phyloP scores from a whole-genome alignment of 2,797 vertebrate genomes.

The Prionace glauca region DNA sequence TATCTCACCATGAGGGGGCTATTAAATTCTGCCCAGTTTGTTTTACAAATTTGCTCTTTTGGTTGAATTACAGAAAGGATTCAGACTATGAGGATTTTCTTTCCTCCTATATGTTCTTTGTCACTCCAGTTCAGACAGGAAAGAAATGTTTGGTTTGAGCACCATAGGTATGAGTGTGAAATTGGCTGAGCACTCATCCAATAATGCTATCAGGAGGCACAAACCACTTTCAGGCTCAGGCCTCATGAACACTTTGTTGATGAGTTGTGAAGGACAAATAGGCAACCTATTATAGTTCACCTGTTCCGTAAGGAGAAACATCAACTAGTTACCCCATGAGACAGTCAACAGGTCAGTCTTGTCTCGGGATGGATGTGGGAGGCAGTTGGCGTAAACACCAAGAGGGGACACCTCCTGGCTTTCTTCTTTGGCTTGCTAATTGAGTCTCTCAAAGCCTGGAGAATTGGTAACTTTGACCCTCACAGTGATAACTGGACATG shows the following conservation, averaged over 20 bases:
- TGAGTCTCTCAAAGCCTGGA: neutral
- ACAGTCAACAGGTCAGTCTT: neutral
- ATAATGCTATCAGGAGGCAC: neutral
- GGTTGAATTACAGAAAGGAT: neutral
- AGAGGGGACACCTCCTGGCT: too few species aligned
- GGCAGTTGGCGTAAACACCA: neutral
- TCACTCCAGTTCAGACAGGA: neutral
- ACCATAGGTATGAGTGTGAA: neutral
- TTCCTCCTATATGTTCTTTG: neutral
- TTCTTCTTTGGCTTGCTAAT: neutral
- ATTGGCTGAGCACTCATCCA: neutral
- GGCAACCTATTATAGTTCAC: neutral
- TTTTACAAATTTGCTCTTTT: neutral
- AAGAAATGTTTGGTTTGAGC: neutral
- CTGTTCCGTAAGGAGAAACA: neutral
- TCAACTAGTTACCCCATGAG: neutral
- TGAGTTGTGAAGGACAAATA: neutral
- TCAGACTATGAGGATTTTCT: neutral
- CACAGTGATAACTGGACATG: neutral
- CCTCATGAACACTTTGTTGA: neutral
- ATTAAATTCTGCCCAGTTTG: too few species aligned
- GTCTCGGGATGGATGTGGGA: neutral
- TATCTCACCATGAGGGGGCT: too few species aligned
- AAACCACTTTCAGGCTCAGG: neutral
- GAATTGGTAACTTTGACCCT: neutral